Evolutionary conservation across 2,113 vertebrate genomes (phyloP).

Genomic region (Raja brachyura): DNA sequence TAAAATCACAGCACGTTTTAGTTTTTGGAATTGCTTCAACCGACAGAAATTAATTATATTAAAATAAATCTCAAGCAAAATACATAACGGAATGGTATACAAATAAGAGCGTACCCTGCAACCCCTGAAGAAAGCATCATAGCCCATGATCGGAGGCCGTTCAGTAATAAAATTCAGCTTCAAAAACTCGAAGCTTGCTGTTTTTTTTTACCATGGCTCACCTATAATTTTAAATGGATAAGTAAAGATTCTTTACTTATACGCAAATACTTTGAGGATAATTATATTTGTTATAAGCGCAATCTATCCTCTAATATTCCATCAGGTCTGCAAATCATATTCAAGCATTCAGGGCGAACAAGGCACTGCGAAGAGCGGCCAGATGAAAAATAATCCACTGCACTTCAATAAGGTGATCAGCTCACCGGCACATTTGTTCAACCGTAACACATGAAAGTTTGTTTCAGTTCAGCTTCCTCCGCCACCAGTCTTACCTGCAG

Average conservation of each 20-base stretch:
- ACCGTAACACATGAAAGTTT: conserved; percentile 34
- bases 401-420: background rate
- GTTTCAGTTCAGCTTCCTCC: conserved; percentile 37
- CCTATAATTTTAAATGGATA: background rate
- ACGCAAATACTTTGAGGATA: no score
- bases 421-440: background rate
- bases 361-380: background rate
- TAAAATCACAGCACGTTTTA: background rate
- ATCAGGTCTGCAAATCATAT: background rate
- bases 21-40: background rate
- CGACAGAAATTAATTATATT: background rate
- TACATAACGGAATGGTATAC: background rate
- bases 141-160: background rate
- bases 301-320: background rate
- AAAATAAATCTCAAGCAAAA: background rate
- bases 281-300: background rate
- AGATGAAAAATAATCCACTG: background rate
- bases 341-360: background rate
- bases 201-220: background rate
- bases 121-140: background rate
- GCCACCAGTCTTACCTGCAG: conserved; percentile 60
- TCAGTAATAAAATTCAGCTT: background rate
- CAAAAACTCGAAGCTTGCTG: background rate
- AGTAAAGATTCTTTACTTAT: no score
- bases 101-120: background rate